Base-by-base conservation (phyloP, 2,888 invertebrate genomes). In the Stramonita haemastoma region DNA sequence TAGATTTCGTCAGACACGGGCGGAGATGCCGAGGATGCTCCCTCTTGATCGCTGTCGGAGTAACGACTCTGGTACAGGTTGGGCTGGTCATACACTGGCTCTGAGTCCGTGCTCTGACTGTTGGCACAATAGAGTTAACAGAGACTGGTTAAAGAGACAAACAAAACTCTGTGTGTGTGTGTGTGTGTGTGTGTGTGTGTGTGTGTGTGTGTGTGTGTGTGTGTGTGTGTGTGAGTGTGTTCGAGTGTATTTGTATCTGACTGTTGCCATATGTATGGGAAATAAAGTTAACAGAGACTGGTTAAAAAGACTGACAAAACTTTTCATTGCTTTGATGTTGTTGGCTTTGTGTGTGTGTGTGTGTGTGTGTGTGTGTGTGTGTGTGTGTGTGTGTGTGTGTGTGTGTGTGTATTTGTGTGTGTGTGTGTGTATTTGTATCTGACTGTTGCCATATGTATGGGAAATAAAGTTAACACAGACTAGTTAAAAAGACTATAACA, bases 21-120 rank as follows among this genome's bases (percentile, higher is more conserved):
- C 19, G 96, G 96, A 26, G 96, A 96, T 11, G 94, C 91, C 93
- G 95, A 90, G 94, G 96, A 94, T 0, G 94, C 93, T 22, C 94
- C 91, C 57, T 94, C 93, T 32, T 92, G 92, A 66, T 94, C 95
- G 87, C 94, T 94, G 91, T 94, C 94, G 0, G 95, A 95, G 87
- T 93, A 93, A 70, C 90, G 93, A 26, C 92, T 90, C 83, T 91
- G 92, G 66, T 92, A 91, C 36, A 91, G 87, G 70, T 96, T 97
- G 92, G 97, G 96, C 94, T 97, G 97, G 95, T 97, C 97, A 94
- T 97, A 97, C 94, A 97, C 93, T 73, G 96, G 95, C 91, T 96
- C 96, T 8, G 94, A 94, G 86, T 95, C 95, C n/a, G 94, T 94
- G 91, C 94, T 95, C 91, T 94, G 94, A 89, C 94, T 94, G 90